phyloP scores from a whole-genome alignment of 1,140 invertebrate genomes.

The roundworm (Caenorhabditis elegans) region DNA sequence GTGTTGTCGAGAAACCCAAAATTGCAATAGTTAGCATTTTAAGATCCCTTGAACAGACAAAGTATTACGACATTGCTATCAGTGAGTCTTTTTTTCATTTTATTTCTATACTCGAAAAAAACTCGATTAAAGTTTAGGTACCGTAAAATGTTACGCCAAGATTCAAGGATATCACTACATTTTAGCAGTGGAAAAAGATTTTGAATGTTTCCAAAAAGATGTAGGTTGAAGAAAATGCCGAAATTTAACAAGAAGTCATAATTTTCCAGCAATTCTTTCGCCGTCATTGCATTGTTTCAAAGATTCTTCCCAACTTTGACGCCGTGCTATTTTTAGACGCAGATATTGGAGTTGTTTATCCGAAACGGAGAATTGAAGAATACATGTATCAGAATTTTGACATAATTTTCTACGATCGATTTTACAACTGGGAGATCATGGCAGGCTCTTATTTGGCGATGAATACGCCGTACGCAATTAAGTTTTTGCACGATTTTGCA shows the following conservation, averaged over 20 bases:
- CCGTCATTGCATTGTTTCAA: conserved; percentile 28
- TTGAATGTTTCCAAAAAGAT: conserved; percentile 29
- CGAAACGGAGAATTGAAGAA: conserved; percentile 61
- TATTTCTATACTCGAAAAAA: neutral
- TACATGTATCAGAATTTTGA: conserved; percentile 59
- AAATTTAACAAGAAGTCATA: neutral
- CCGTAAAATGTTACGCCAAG: conserved; percentile 34
- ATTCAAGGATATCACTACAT: conserved; percentile 37
- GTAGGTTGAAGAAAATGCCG: conserved; percentile 10
- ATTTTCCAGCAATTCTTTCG: conserved; percentile 25
- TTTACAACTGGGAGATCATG: conserved; percentile 64
- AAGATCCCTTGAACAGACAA: neutral
- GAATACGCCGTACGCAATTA: conserved; percentile 55
- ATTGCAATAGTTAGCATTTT: neutral
- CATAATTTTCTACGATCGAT: conserved; percentile 59
- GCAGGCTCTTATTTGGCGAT: conserved; percentile 57
- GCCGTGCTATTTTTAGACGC: conserved; percentile 60
- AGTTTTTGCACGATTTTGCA: conserved; percentile 57
- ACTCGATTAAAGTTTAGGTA: neutral
- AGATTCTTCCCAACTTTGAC: conserved; percentile 38
- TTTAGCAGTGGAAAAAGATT: conserved; percentile 13
- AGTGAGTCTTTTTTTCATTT: neutral
- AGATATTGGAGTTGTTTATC: conserved; percentile 60
- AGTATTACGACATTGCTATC: neutral
- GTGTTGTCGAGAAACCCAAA: neutral